phyloP scores from a whole-genome alignment of 2,888 invertebrate species.

The Andrena fulva region DNA sequence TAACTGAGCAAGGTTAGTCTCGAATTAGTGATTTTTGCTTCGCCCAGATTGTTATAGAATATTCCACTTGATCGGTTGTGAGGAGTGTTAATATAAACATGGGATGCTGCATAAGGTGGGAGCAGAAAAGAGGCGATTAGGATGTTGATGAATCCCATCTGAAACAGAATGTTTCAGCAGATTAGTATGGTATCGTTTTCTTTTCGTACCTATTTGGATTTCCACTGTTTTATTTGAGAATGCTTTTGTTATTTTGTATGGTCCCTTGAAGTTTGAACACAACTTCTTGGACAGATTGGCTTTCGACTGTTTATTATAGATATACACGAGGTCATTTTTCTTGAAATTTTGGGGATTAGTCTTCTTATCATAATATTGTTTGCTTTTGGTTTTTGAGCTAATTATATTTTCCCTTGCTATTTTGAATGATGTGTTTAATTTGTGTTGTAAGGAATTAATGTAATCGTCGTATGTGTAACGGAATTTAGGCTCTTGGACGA shows the following conservation, averaged over 20 bases:
- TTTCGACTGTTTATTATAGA: constrained; percentile 6
- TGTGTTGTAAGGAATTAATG: constrained; percentile 10
- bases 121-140: constrained; percentile 1
- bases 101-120: not conserved
- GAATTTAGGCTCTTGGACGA: not conserved
- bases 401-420: constrained; percentile 10
- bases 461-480: not conserved
- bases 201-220: constrained; percentile 18
- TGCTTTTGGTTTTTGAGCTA: constrained; percentile 1
- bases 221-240: constrained; percentile 18
- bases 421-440: constrained; percentile 24
- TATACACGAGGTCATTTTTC: constrained; percentile 6
- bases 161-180: constrained; percentile 20
- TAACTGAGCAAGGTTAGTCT: constrained; percentile 1
- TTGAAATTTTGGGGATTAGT: constrained; percentile 1
- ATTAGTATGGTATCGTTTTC: constrained; percentile 14
- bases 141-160: constrained; percentile 5
- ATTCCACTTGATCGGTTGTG: constrained; percentile 1
- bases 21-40: not conserved
- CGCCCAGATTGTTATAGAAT: constrained; percentile 15
- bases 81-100: constrained; percentile 8
- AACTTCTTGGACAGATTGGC: constrained; percentile 2
- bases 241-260: constrained; percentile 6
- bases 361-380: constrained; percentile 23
- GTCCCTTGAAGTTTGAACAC: constrained; percentile 14